Evolutionary conservation across 1,140 invertebrate genomes (phyloP), one percentile per base, ranked within the genome.

Genomic region (Daktulosphaira vitifoliae): DNA sequence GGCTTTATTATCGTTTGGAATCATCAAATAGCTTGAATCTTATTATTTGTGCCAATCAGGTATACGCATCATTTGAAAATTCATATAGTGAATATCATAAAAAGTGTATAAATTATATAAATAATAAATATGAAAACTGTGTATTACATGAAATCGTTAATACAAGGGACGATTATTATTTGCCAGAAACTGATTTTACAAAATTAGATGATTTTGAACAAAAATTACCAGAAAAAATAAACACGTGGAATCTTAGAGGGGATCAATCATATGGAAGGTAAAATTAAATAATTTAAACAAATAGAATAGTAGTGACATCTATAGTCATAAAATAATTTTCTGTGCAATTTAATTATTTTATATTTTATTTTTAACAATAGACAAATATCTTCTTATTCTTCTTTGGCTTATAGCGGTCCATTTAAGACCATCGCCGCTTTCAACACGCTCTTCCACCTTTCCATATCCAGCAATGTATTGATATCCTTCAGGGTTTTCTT

Each of bases 211-310:
- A 26, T 8, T 56, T 56, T 18, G 53, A 56, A 18, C 3, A 22
- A 7, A 56, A 9, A 16, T 56, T 56, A 56, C 18, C 53, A 20
- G 2, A 1, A 15, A 56, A 26, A 18, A 11, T 44, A 16, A 16
- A 25, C 25, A 13, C 16, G 16, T 56, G 53, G 53, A 44, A n/a
- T 16, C 13, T n/a, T 3, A 42, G 53, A 18, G 53, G 53, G 25
- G 3, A 44, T n/a, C 38, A 44, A 9, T 42, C 53, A 23, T 56
- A 38, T 26, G 11, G 5, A 13, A 56, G 53, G 53, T 56, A 56
- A 39, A 29, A 15, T 13, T 16, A 33, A 52, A 49, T 49, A 50
- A n/a, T 42, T 8, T 42, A 3, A 42, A 16, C 18, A 2, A 16
- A 42, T n/a, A n/a, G 5, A n/a, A 42, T 16, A 42, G n/a, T 11